Evolutionary conservation across 2,888 invertebrate genomes (phyloP), one percentile per base, ranked within the genome.

Genomic region (Thymelicus acteon): DNA sequence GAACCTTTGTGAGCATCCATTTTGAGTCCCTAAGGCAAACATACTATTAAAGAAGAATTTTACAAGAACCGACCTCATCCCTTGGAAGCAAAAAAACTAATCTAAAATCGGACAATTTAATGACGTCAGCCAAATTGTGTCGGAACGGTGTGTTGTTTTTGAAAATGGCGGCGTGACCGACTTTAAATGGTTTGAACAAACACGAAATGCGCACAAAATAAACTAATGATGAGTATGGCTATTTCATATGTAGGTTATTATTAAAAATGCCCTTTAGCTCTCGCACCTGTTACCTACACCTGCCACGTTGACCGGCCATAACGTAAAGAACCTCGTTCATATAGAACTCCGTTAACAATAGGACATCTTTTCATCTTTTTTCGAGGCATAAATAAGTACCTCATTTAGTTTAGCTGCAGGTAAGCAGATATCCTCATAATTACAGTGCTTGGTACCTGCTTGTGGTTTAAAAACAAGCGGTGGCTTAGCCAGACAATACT

Each of bases 101-200:
- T 90, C 84, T 86, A 83, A 87, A 87, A 86, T 85, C 82, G 77
- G 81, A 79, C 85, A 81, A 80, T 78, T 80, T 83, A 87, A 85
- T 93, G 92, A 93, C 90, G 92, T 93, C 86, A 90, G 92, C 91
- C 78, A 84, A 88, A 88, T 85, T 82, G 79, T 79, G 75, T 79
- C 77, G 77, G 82, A 82, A 81, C 77, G 78, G 82, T 82, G 82
- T 79, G 77, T 83, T 88, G 86, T 90, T 82, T 83, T 79, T 77
- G 74, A 82, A 85, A 87, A 90, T 92, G 89, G 90, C 93, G 85
- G 83, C 80, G 83, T 88, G 85, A 93, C 93, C 93, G 92, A 92
- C 92, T 92, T 82, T 76, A 74, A 79, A 70, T 70, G 60, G 60
- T 19, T 64, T 70, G 64, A 70, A 64, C 69, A 70, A 70, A 70